Percentiles rank a stretch among this genome's conserved stretches.
These are phyloP conservation scores for Pammene fasciana DNA, from an alignment of 2,888 invertebrate genomes.

Conservation along the genomic window DNA sequence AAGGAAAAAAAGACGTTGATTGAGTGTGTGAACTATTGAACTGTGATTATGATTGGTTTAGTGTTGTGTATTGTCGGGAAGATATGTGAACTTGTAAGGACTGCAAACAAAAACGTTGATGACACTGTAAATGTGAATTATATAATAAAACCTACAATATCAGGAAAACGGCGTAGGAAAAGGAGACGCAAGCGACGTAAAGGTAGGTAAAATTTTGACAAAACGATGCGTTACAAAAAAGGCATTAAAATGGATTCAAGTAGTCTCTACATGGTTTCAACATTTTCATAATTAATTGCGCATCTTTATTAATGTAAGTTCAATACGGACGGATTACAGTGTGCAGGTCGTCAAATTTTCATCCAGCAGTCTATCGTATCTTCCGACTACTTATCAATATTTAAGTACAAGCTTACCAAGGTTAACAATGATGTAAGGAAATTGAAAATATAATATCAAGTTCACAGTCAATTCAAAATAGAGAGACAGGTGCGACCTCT, in stretches of 20 bases:
- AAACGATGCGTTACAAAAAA: background rate
- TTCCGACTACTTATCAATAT: slow-evolving; percentile 27
- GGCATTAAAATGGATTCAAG: background rate
- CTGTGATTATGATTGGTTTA: slow-evolving; percentile 66
- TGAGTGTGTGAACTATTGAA: slow-evolving; percentile 17
- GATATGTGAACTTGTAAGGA: slow-evolving; percentile 61
- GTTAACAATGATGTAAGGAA: slow-evolving; percentile 53
- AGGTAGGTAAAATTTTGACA: slow-evolving; percentile 46
- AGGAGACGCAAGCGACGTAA: slow-evolving; percentile 47
- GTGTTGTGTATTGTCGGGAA: slow-evolving; percentile 67
- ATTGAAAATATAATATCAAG: slow-evolving; percentile 26
- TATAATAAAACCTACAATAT: slow-evolving; percentile 41
- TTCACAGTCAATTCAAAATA: background rate
- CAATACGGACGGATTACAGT: background rate
- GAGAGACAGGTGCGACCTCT: slow-evolving; percentile 27
- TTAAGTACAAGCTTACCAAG: slow-evolving; percentile 45
- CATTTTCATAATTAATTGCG: background rate
- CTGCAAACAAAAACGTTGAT: slow-evolving; percentile 45
- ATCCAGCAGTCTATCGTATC: slow-evolving; percentile 1
- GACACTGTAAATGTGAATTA: slow-evolving; percentile 40
- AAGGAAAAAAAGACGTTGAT: slow-evolving; percentile 58
- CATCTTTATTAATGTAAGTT: slow-evolving; percentile 10
- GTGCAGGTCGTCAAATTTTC: slow-evolving; percentile 7
- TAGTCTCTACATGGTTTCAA: background rate
- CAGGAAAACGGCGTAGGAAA: slow-evolving; percentile 49